These are phyloP conservation scores for Achatina immaculata DNA, from an alignment of 1,140 invertebrate genomes.

Conservation along the genomic window DNA sequence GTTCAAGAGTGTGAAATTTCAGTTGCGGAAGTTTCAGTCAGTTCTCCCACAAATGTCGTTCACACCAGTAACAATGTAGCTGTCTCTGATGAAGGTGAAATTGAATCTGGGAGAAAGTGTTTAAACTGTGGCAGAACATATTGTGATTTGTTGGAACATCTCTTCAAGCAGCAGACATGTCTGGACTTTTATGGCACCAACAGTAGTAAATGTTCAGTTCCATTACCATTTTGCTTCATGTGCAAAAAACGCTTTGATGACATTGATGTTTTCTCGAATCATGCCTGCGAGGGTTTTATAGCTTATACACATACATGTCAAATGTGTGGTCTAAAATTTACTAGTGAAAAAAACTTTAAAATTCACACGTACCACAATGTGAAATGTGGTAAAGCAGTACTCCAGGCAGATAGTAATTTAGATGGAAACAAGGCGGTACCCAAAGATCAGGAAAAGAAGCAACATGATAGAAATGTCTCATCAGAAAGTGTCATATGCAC, in stretches of 20 bases:
- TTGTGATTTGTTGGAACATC: neutral
- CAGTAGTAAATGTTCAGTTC: neutral
- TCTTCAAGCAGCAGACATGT: neutral
- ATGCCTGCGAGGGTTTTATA: neutral
- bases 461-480: too few species aligned
- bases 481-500: too few species aligned
- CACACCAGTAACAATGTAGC: neutral
- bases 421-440: too few species aligned
- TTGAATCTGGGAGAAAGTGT: neutral
- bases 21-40: neutral
- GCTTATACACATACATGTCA: neutral
- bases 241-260: neutral
- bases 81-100: neutral
- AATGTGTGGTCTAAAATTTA: slow-evolving; percentile 2
- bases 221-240: neutral
- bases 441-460: too few species aligned
- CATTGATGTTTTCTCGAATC: neutral
- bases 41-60: neutral
- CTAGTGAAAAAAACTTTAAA: neutral
- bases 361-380: neutral
- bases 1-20: neutral
- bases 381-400: too few species aligned
- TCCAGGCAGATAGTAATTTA: too few species aligned
- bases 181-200: neutral
- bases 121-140: neutral